These are phyloP conservation scores for Disparrhopalites patrizii DNA, from an alignment of 2,888 invertebrate species.

Conservation along the genomic window DNA sequence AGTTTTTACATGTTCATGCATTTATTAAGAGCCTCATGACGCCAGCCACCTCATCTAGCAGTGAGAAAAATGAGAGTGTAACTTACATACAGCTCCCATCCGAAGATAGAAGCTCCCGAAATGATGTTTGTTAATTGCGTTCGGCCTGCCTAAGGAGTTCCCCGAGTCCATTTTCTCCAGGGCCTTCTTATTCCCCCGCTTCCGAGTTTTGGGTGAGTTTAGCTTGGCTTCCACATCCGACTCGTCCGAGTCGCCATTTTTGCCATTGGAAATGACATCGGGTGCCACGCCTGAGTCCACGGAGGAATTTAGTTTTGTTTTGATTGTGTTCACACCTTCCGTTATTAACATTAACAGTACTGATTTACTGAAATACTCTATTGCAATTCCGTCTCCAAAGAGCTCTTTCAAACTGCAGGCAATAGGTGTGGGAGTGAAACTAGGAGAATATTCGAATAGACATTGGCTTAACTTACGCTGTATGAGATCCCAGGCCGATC, in stretches of 20 bases:
- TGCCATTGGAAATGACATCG: constrained; percentile 13
- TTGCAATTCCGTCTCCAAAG: neutral
- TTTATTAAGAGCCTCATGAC: too few relatives aligned
- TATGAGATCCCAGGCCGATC: constrained; percentile 20
- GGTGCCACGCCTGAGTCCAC: constrained; percentile 21
- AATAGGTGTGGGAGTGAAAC: neutral
- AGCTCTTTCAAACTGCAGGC: neutral
- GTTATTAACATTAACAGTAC: neutral
- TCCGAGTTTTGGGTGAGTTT: too few relatives aligned
- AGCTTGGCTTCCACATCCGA: neutral
- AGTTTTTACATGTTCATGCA: too few relatives aligned
- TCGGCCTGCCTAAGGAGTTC: constrained; percentile 13
- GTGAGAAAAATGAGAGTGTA: too few relatives aligned
- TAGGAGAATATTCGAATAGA: neutral
- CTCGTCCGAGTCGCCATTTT: constrained; percentile 11
- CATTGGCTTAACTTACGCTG: constrained; percentile 15
- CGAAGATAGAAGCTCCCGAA: constrained; percentile 46
- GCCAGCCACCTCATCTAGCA: too few relatives aligned
- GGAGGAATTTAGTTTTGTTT: constrained; percentile 1
- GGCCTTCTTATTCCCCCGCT: neutral
- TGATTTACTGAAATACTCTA: neutral
- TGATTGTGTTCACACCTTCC: constrained; percentile 19
- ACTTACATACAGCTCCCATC: constrained; percentile 44
- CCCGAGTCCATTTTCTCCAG: constrained; percentile 9
- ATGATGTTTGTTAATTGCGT: neutral